phyloP scores from a whole-genome alignment of 2,888 invertebrate genomes.

The Belgica antarctica region DNA sequence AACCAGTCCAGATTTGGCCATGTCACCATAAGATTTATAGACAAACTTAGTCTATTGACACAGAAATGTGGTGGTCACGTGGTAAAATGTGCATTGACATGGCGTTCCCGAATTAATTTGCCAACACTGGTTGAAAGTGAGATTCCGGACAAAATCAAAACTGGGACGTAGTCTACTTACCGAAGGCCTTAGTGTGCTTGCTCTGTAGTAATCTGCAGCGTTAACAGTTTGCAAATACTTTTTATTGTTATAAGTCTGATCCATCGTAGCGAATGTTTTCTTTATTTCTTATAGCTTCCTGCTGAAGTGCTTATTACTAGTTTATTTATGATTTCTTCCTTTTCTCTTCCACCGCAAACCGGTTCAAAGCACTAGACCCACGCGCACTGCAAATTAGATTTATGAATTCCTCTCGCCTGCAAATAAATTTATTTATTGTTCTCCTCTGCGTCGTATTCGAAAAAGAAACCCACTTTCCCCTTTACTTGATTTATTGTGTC shows the following conservation, averaged over 20 bases:
- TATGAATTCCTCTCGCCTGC: not conserved
- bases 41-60: no score
- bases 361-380: conserved; percentile 5
- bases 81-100: no score
- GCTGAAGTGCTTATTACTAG: conserved; percentile 18
- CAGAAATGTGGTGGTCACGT: no score
- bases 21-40: no score
- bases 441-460: not conserved
- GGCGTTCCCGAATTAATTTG: no score
- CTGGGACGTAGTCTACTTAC: conserved; percentile 49
- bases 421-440: conserved; percentile 15
- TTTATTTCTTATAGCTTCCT: not conserved
- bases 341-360: not conserved
- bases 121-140: conserved; percentile 19
- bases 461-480: not conserved
- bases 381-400: not conserved
- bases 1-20: no score
- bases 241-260: conserved; percentile 55
- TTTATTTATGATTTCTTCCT: conserved; percentile 26
- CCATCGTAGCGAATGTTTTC: conserved; percentile 48
- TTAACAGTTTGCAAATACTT: conserved; percentile 56
- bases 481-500: conserved; percentile 36
- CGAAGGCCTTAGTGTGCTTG: conserved; percentile 52
- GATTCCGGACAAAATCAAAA: not conserved
- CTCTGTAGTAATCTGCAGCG: conserved; percentile 54